Conservation (phyloP, 2,888 invertebrate species). For the Entomobrya multifasciata region DNA sequence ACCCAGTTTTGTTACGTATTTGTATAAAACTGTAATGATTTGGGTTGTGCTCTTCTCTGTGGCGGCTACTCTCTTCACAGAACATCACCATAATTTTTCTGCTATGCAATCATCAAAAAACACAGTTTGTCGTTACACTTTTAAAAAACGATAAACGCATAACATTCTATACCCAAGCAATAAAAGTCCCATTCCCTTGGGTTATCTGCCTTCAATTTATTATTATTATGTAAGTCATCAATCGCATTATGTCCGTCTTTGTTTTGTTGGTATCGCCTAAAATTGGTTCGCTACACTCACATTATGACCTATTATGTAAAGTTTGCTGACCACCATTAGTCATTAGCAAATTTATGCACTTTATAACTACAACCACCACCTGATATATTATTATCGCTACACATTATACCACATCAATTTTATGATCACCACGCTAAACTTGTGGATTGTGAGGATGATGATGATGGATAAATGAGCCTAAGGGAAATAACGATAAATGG, state of each 20-base stretch:
- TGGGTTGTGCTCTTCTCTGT: neutral
- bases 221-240: conserved; percentile 38
- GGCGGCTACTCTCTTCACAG: conserved; percentile 22
- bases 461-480: conserved; percentile 27
- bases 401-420: conserved; percentile 4
- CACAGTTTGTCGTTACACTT: conserved; percentile 42
- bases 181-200: conserved; percentile 40
- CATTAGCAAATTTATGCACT: conserved; percentile 37
- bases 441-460: conserved; percentile 21
- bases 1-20: conserved; percentile 21
- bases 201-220: conserved; percentile 30
- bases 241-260: conserved; percentile 36
- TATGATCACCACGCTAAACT: conserved; percentile 5
- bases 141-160: conserved; percentile 32
- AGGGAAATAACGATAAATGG: conserved; percentile 22
- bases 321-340: conserved; percentile 2
- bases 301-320: conserved; percentile 47
- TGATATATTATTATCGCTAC: neutral
- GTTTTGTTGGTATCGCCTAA: conserved; percentile 24
- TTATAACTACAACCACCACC: neutral
- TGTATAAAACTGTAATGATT: neutral
- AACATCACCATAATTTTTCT: neutral
- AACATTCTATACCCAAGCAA: neutral
- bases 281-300: neutral
- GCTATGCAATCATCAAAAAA: conserved; percentile 7